Evolutionary conservation across 2,888 invertebrate species (phyloP).

Genomic region (Coleophora deauratella): DNA sequence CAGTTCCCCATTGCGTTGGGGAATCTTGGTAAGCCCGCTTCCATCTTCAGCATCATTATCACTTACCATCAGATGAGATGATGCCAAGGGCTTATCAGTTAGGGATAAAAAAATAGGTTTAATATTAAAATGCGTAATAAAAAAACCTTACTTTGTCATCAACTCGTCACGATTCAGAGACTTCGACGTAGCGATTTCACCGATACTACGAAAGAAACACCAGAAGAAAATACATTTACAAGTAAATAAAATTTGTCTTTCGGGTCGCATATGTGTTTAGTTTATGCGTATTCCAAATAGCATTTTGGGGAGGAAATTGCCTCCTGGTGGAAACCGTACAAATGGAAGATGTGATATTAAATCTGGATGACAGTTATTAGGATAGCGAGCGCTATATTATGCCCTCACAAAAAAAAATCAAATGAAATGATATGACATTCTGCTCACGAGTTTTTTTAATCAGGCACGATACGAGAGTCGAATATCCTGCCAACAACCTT

Average conservation of each 20-base stretch:
- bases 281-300: conserved; percentile 63
- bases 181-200: conserved; percentile 1
- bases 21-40: no score
- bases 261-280: conserved; percentile 62
- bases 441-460: conserved; percentile 38
- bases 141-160: no score
- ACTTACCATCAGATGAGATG: no score
- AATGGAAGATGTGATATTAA: conserved; percentile 68
- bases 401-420: conserved; percentile 35
- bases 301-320: conserved; percentile 70
- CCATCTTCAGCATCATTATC: no score
- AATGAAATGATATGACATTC: conserved; percentile 44
- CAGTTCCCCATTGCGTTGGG: no score
- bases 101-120: no score
- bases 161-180: no score
- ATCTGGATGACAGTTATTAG: conserved; percentile 70
- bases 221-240: conserved; percentile 27
- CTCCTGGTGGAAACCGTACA: conserved; percentile 53
- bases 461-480: conserved; percentile 19
- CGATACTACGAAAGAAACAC: conserved; percentile 24
- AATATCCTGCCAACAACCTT: no score
- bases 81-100: no score
- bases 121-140: no score
- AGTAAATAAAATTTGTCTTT: conserved; percentile 65
- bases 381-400: conserved; percentile 39